Evolutionary conservation across 2,113 vertebrate species (phyloP).

Genomic region (Syngnathoides biaculeatus): DNA sequence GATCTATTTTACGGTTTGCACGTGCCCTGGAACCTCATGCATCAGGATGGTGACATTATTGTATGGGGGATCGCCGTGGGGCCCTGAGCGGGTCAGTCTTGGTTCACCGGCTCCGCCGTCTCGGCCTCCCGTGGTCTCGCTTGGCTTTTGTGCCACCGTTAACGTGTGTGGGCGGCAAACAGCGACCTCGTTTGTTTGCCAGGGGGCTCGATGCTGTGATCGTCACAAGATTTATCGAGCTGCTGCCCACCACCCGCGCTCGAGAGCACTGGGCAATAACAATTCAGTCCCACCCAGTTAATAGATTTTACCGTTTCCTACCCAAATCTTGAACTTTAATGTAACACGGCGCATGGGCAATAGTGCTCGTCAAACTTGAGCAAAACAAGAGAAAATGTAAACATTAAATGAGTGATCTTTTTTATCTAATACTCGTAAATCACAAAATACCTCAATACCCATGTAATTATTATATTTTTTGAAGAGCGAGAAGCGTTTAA

Average conservation of each 20-base stretch:
- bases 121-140: conserved; percentile 43
- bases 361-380: no score
- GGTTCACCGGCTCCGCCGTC: conserved; percentile 24
- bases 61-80: conserved; percentile 13
- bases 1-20: neutral
- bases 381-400: no score
- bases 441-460: no score
- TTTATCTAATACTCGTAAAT: no score
- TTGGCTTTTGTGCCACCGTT: conserved; percentile 42
- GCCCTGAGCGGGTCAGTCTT: conserved; percentile 23
- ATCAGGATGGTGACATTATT: neutral
- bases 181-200: conserved; percentile 47
- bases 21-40: neutral
- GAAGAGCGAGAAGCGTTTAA: no score
- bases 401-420: no score
- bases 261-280: no score
- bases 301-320: neutral
- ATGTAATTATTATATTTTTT: no score
- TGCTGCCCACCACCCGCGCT: conserved; percentile 32
- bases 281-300: no score
- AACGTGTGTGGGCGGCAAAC: conserved; percentile 53
- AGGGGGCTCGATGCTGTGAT: no score
- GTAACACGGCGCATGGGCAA: neutral
- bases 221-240: conserved; percentile 11
- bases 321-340: neutral